phyloP scores from a whole-genome alignment of 2,113 vertebrate genomes.

The Andinoacara biseriatus region DNA sequence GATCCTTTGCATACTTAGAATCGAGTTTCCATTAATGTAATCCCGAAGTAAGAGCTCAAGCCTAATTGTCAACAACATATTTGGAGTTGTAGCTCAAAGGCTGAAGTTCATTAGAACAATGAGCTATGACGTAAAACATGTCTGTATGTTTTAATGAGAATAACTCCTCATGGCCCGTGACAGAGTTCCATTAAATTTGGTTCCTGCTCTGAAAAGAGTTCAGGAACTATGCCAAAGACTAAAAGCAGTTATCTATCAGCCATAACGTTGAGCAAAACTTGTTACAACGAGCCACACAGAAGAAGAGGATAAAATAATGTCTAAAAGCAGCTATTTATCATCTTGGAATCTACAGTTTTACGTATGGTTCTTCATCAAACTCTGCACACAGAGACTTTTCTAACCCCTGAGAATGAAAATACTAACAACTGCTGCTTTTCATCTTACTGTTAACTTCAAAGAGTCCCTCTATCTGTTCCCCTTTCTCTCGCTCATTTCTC shows the following conservation, averaged over 20 bases:
- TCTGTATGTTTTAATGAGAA: slow-evolving; percentile 45
- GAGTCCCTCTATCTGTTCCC: slow-evolving; percentile 9
- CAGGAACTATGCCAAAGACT: slow-evolving; percentile 49
- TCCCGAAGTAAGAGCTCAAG: slow-evolving; percentile 23
- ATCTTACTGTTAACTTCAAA: slow-evolving; percentile 29
- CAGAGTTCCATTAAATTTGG: slow-evolving; percentile 46
- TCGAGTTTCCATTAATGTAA: slow-evolving; percentile 39
- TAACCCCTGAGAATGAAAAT: slow-evolving; percentile 27
- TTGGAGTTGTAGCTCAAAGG: slow-evolving; percentile 21
- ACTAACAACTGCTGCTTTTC: slow-evolving; percentile 5
- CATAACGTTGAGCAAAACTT: slow-evolving; percentile 32
- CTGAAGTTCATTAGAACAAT: slow-evolving; percentile 43
- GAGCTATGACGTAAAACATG: slow-evolving; percentile 24
- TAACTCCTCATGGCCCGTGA: slow-evolving; percentile 25
- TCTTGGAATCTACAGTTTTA: slow-evolving; percentile 22
- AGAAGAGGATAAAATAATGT: slow-evolving; percentile 32
- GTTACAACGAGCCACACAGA: slow-evolving; percentile 15
- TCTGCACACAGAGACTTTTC: slow-evolving; percentile 31
- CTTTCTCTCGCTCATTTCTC: not conserved
- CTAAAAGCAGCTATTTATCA: slow-evolving; percentile 54
- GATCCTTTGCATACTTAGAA: slow-evolving; percentile 33
- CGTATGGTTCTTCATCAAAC: slow-evolving; percentile 38
- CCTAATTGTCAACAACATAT: slow-evolving; percentile 31
- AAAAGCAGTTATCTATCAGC: slow-evolving; percentile 59
- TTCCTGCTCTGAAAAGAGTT: slow-evolving; percentile 39